phyloP scores from a whole-genome alignment of 2,888 invertebrate genomes.

The Iselma pallidipennis region DNA sequence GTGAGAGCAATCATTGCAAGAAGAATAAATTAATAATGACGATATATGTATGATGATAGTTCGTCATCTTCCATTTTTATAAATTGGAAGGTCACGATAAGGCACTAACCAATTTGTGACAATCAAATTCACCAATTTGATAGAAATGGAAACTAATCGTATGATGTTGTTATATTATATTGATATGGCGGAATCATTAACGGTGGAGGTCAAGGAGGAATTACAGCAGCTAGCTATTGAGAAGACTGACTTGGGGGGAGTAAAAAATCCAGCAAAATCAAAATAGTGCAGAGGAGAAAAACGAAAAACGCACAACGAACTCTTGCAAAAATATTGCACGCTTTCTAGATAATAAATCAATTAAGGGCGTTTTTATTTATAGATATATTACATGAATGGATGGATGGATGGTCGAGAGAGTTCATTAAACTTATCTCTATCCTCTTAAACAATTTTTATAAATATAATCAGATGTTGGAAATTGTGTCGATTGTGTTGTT shows the following conservation, averaged over 20 bases:
- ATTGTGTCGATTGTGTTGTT: background rate
- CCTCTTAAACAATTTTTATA: background rate
- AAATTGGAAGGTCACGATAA: background rate
- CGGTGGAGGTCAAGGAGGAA: background rate
- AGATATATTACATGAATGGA: background rate
- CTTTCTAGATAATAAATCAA: slow-evolving; percentile 46
- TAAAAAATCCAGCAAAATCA: background rate
- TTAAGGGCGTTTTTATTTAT: slow-evolving; percentile 37
- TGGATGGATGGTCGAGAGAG: background rate
- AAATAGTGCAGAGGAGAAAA: too few species aligned
- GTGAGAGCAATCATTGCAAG: background rate
- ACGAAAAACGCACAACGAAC: background rate
- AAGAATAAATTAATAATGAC: background rate
- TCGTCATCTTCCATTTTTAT: background rate
- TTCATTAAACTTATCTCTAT: background rate
- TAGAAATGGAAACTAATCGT: too few species aligned
- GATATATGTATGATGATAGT: background rate
- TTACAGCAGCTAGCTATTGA: too few species aligned
- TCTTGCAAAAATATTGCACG: slow-evolving; percentile 22
- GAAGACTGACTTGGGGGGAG: background rate
- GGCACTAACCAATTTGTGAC: background rate
- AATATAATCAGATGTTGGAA: background rate
- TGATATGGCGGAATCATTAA: background rate
- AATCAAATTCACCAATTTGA: background rate
- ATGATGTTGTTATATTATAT: too few species aligned